phyloP scores from a whole-genome alignment of 1,140 invertebrate genomes.

The Leptinotarsa lineolata region DNA sequence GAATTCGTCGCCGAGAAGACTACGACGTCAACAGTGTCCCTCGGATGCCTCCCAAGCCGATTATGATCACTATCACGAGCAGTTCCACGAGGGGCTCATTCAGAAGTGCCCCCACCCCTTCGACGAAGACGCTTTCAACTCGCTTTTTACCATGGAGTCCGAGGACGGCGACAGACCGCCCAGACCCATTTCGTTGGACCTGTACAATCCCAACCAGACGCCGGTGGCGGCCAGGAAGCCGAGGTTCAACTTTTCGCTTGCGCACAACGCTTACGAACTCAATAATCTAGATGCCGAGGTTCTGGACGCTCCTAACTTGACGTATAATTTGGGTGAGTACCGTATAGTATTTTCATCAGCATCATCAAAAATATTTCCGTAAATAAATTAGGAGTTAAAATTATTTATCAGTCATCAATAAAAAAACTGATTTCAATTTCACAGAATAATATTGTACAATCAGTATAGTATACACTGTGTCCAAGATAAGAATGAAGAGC shows the following conservation, averaged over 20 bases:
- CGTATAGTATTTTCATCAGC: no score
- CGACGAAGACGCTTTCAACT: constrained; percentile 51
- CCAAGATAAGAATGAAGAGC: no score
- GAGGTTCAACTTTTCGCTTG: constrained; percentile 62
- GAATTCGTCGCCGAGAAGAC: constrained; percentile 66
- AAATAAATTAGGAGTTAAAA: no score
- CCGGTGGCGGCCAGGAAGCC: constrained; percentile 57
- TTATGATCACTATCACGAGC: constrained; percentile 44
- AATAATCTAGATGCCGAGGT: constrained; percentile 66
- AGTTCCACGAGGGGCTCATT: constrained; percentile 54
- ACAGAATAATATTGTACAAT: no score
- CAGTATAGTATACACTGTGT: no score
- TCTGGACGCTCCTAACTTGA: constrained; percentile 63
- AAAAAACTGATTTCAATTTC: no score
- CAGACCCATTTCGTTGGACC: constrained; percentile 60
- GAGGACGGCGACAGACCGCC: constrained; percentile 51
- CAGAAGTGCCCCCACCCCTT: constrained; percentile 48
- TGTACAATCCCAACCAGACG: constrained; percentile 57
- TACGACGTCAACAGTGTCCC: constrained; percentile 53
- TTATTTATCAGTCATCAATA: no score
- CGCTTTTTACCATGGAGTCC: constrained; percentile 49
- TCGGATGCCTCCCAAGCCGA: constrained; percentile 52
- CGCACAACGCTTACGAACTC: constrained; percentile 65
- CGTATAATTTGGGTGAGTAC: constrained; percentile 48
- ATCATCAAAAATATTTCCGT: no score